phyloP scores from a whole-genome alignment of 2,113 vertebrate species.

The Puffinus mauretanicus region DNA sequence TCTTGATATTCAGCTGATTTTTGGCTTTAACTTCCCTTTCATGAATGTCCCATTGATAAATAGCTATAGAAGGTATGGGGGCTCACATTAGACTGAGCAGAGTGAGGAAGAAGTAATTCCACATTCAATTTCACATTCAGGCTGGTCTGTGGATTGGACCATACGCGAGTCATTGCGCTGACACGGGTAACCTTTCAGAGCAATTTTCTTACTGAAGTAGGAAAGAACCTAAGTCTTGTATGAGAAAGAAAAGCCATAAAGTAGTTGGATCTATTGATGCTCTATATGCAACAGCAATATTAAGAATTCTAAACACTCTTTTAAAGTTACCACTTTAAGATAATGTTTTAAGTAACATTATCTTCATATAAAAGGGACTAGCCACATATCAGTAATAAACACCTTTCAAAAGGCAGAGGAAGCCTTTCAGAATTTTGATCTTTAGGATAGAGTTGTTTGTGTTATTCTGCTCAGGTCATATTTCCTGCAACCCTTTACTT shows the following conservation, averaged over 20 bases:
- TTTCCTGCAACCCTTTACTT: neutral
- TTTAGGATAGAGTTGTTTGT: neutral
- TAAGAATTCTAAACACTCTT: neutral
- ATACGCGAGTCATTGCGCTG: neutral
- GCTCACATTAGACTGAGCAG: neutral
- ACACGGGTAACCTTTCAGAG: neutral
- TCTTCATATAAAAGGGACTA: neutral
- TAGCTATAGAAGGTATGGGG: neutral
- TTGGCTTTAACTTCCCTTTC: neutral
- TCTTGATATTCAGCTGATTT: neutral
- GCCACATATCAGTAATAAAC: neutral
- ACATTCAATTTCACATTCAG: neutral
- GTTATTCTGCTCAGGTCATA: neutral
- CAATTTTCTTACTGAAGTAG: neutral
- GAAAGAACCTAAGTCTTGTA: neutral
- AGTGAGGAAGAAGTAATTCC: neutral
- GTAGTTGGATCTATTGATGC: too few species aligned
- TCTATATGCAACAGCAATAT: neutral
- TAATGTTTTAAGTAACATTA: neutral
- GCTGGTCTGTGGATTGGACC: neutral
- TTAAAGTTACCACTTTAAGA: neutral
- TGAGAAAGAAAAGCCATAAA: neutral
- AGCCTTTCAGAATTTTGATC: neutral
- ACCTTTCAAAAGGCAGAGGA: neutral
- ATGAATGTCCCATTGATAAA: neutral